Conservation (phyloP, 2,113 vertebrate species). For the Marmota monax region DNA sequence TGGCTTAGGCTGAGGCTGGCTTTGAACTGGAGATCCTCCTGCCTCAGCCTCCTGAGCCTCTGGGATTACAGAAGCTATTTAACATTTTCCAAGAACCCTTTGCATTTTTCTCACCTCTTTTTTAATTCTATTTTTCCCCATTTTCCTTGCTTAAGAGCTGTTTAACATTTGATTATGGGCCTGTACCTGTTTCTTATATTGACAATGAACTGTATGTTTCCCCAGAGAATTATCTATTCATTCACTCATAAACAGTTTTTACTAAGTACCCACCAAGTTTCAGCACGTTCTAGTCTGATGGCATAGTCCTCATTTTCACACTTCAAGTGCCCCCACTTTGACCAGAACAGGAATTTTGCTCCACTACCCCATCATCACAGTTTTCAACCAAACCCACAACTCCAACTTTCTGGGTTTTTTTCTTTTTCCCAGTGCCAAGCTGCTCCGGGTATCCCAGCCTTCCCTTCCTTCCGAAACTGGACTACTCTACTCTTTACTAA, state of each 20-base stretch:
- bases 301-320: neutral
- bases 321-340: neutral
- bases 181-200: neutral
- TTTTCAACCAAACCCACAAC: neutral
- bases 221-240: no score
- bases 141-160: neutral
- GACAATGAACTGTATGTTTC: no score
- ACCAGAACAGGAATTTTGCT: neutral
- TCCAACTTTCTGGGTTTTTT: neutral
- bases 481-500: no score
- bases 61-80: neutral
- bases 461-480: no score
- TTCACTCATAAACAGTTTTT: no score
- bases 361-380: neutral
- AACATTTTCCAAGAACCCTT: neutral
- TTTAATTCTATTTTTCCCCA: neutral
- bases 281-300: no score
- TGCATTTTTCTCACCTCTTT: neutral
- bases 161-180: neutral
- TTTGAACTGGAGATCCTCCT: no score
- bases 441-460: neutral
- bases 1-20: no score
- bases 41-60: no score
- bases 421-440: rapidly evolving
- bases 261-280: no score